Percentiles rank a stretch among this genome's conserved stretches.
Conservation (phyloP, 2,888 invertebrate species). For the Cheilosia urbana region DNA sequence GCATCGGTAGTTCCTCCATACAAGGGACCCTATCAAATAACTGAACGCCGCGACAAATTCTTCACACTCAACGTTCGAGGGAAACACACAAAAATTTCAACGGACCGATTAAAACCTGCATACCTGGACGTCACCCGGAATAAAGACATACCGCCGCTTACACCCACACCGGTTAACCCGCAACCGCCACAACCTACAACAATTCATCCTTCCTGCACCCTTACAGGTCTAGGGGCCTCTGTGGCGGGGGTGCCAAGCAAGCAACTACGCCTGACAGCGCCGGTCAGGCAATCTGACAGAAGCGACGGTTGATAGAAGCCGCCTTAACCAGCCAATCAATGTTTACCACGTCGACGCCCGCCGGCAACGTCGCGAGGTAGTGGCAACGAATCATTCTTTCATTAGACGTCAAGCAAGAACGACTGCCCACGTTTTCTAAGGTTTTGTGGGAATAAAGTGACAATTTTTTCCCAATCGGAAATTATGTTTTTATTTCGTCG, state of each 20-base stretch:
- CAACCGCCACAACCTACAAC: conserved; percentile 5
- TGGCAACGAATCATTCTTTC: too few species aligned
- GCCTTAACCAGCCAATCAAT: too few species aligned
- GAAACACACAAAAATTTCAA: neutral
- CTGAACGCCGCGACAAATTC: conserved; percentile 7
- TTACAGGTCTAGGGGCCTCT: neutral
- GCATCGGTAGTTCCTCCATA: conserved; percentile 4
- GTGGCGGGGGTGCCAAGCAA: neutral
- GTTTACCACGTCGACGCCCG: too few species aligned
- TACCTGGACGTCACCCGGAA: neutral
- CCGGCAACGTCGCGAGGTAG: too few species aligned
- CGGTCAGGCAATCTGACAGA: too few species aligned
- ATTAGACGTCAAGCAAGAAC: too few species aligned
- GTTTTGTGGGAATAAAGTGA: too few species aligned
- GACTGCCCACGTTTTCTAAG: too few species aligned
- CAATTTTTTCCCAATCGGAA: too few species aligned
- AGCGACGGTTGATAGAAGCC: too few species aligned
- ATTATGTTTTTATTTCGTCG: too few species aligned
- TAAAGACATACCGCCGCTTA: neutral
- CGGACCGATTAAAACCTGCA: conserved; percentile 5
- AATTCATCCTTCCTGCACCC: neutral
- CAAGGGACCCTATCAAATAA: conserved; percentile 20
- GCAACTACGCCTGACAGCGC: too few species aligned
- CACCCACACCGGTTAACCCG: neutral
- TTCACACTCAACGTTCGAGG: neutral